phyloP scores from a whole-genome alignment of 2,113 vertebrate genomes.

The Condylura cristata region DNA sequence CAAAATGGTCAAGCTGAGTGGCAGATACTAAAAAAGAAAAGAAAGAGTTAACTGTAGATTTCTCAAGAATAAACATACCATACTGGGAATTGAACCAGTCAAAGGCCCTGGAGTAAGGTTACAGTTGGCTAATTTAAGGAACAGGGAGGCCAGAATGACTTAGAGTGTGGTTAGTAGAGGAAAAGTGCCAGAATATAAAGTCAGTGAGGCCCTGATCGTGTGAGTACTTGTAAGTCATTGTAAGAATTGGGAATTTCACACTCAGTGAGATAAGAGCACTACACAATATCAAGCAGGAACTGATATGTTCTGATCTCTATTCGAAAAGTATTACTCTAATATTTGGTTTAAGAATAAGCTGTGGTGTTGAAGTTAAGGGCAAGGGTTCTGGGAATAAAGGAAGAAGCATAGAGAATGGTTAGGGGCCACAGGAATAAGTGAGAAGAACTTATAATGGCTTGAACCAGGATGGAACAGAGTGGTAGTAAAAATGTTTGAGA shows the following conservation, averaged over 20 bases:
- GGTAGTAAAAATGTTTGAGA: background rate
- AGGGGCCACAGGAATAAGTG: background rate
- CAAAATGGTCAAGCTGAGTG: background rate
- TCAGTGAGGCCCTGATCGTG: background rate
- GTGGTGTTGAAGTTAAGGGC: background rate
- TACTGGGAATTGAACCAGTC: rapidly evolving
- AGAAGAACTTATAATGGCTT: background rate
- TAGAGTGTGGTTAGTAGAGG: background rate
- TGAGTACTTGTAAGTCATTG: background rate
- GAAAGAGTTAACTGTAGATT: background rate
- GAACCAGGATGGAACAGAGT: background rate
- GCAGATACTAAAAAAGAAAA: background rate
- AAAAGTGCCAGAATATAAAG: background rate
- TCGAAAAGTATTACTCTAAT: background rate
- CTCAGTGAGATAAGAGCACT: background rate
- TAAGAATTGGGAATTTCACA: background rate
- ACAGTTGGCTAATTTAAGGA: background rate
- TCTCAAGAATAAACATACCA: background rate
- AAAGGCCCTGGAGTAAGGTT: background rate
- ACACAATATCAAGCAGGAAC: background rate
- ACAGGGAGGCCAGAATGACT: background rate
- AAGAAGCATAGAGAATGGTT: background rate
- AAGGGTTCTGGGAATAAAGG: background rate
- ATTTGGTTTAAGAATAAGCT: background rate
- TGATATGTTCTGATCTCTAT: background rate